These are phyloP conservation scores for Theretra japonica DNA, from an alignment of 2,888 invertebrate genomes.

Conservation along the genomic window DNA sequence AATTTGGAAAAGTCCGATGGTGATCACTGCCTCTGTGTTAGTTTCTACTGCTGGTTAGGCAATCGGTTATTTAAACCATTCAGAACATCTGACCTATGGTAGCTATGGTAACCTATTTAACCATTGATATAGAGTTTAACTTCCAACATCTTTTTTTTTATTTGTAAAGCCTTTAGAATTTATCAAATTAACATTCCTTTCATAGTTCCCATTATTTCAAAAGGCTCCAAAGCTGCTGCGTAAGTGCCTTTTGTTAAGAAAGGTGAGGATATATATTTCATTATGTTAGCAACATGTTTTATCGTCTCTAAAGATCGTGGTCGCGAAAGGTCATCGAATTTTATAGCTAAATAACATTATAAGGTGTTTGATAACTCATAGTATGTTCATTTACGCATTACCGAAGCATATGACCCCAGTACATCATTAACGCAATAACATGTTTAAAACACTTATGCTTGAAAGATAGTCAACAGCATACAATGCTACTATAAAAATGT, in stretches of 20 bases:
- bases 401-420: background rate
- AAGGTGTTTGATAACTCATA: background rate
- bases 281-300: background rate
- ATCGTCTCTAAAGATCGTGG: background rate
- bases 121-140: no score
- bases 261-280: background rate
- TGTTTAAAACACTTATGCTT: no score
- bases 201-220: conserved; percentile 4
- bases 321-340: conserved; percentile 5
- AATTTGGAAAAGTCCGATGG: no score
- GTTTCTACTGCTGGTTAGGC: no score
- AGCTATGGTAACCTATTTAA: no score
- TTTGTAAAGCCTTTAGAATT: background rate
- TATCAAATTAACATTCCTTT: conserved; percentile 6
- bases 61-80: no score
- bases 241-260: conserved; percentile 15
- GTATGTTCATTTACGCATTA: background rate
- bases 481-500: no score
- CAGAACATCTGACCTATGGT: no score
- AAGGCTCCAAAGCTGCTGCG: background rate
- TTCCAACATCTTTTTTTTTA: no score
- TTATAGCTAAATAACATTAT: conserved; percentile 9
- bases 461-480: no score
- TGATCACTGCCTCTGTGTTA: no score
- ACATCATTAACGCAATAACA: no score